Conservation (phyloP, 1,140 invertebrate genomes). For the Drosophila parabipectinata region DNA sequence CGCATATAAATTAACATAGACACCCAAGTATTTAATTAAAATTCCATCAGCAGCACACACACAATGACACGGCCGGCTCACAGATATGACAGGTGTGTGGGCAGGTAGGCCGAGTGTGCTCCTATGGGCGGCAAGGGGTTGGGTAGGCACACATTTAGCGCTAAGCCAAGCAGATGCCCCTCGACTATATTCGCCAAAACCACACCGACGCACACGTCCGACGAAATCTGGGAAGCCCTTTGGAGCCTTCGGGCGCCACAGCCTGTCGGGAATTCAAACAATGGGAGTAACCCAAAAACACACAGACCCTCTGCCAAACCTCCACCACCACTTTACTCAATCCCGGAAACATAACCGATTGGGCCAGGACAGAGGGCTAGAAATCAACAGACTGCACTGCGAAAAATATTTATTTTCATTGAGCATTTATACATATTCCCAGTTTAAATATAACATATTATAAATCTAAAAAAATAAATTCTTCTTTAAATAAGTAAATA, state of each 20-base stretch:
- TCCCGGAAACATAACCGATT: conserved; percentile 5
- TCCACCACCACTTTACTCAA: not conserved
- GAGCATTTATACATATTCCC: too few relatives aligned
- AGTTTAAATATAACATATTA: too few relatives aligned
- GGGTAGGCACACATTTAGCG: conserved; percentile 67
- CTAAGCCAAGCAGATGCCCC: conserved; percentile 62
- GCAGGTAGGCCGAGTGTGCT: not conserved
- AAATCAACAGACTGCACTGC: not conserved
- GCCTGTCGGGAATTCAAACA: conserved; percentile 60
- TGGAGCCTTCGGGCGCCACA: conserved; percentile 21
- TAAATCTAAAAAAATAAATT: too few relatives aligned
- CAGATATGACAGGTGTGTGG: conserved; percentile 27
- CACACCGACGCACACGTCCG: conserved; percentile 49
- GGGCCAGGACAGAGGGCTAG: not conserved
- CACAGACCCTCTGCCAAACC: conserved; percentile 6
- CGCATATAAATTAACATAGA: conserved; percentile 83
- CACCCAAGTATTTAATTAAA: conserved; percentile 82
- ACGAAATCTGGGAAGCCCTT: conserved; percentile 68
- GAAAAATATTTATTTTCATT: not conserved
- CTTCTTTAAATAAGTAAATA: too few relatives aligned
- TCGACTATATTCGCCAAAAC: conserved; percentile 71
- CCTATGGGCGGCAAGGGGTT: not conserved
- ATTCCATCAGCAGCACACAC: conserved; percentile 67
- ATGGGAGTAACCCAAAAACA: conserved; percentile 53
- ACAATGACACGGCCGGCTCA: conserved; percentile 23